phyloP scores from a whole-genome alignment of 2,797 vertebrate genomes.

The Platyrinchus mystaceus region DNA sequence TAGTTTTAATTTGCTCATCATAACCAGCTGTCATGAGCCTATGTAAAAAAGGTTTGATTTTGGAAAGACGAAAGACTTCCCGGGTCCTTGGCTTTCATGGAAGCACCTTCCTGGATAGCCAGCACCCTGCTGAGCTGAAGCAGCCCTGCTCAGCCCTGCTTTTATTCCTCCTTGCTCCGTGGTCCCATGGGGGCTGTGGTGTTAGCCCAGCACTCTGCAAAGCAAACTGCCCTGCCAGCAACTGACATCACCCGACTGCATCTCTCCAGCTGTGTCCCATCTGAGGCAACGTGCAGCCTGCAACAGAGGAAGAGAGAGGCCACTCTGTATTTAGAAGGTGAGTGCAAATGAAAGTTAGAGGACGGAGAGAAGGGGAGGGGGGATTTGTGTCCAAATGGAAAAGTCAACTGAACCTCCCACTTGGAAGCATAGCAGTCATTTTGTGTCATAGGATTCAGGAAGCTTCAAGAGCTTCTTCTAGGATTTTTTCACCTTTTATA shows the following conservation, averaged over 20 bases:
- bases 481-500: neutral
- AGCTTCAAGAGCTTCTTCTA: neutral
- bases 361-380: neutral
- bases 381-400: neutral
- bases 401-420: neutral
- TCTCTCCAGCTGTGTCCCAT: neutral
- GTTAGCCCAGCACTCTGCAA: neutral
- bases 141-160: neutral
- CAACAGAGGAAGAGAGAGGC: neutral
- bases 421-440: neutral
- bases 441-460: neutral
- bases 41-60: slow-evolving; percentile 32
- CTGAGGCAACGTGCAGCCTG: slow-evolving; percentile 8
- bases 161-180: neutral
- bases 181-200: neutral
- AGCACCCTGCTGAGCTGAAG: neutral
- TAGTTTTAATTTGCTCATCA: slow-evolving; percentile 53
- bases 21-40: slow-evolving; percentile 36
- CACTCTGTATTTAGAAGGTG: neutral
- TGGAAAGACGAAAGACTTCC: neutral
- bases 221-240: neutral
- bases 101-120: neutral
- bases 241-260: neutral
- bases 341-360: neutral
- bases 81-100: neutral